phyloP scores from a whole-genome alignment of 1,140 invertebrate species.

The Paralvinella palmiformis region DNA sequence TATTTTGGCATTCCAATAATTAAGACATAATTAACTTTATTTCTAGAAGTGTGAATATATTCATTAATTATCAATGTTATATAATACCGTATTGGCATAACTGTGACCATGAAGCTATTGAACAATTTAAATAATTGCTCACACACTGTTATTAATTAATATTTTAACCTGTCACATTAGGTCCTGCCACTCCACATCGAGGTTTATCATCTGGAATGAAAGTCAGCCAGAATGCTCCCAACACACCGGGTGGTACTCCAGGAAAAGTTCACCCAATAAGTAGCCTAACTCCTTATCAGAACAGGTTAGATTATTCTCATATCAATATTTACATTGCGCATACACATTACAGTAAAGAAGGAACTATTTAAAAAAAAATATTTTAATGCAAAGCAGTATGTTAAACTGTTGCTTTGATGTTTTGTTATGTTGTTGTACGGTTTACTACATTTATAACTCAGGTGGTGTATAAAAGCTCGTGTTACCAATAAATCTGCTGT shows the following conservation, averaged over 20 bases:
- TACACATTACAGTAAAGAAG: neutral
- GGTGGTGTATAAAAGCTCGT: slow-evolving; percentile 87
- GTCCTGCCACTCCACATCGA: neutral
- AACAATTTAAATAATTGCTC: neutral
- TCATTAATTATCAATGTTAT: neutral
- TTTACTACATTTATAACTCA: slow-evolving; percentile 36
- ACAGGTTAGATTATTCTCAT: slow-evolving; percentile 56
- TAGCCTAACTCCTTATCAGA: slow-evolving; percentile 83
- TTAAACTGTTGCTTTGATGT: neutral
- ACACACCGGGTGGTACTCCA: slow-evolving; percentile 30
- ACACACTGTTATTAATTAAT: neutral
- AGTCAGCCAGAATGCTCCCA: slow-evolving; percentile 18
- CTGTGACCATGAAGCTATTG: neutral
- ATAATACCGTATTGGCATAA: neutral
- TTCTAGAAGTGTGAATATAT: neutral
- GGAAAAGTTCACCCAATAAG: slow-evolving; percentile 60
- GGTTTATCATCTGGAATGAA: neutral
- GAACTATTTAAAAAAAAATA: neutral
- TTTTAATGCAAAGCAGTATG: neutral
- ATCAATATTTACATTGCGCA: neutral
- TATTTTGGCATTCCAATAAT: too few species aligned
- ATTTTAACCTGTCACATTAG: neutral
- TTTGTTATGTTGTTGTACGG: neutral
- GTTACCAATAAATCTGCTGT: slow-evolving; percentile 78
- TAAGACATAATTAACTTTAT: too few species aligned